Evolutionary conservation across 2,888 invertebrate species (phyloP), one percentile per base, ranked within the genome.

Genomic region (Tetragnatha montana): DNA sequence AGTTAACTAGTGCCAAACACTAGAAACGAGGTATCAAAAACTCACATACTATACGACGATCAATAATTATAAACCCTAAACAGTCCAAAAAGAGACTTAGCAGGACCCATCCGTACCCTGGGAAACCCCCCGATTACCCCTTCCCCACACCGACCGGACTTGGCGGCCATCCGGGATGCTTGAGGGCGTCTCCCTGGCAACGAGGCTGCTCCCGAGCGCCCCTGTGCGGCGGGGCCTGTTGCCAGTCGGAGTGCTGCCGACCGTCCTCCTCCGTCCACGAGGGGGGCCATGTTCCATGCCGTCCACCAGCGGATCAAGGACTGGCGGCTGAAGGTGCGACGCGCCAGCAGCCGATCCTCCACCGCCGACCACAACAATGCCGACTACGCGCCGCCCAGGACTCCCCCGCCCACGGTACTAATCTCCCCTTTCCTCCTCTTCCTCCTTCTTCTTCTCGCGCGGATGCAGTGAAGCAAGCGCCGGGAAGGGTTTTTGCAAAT

Each of bases 301-400:
- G 91, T 91, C 90, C 90, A 90, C 82, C 91, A 90, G 76, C 71
- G 90, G 21, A 91, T 91, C 60, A 91, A 91, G 82, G 90, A 91
- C 80, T 91, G 91, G 91, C 76, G 84, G 50, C 78, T 87, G 49
- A 90, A 88, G 82, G 91, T 91, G 71, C 81, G 90, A n/a, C 73
- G 91, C n/a, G 89, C 89, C 47, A 87, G 89, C 51, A 87, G 89
- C 68, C 80, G 90, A 14, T 90, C 90, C 6, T 90, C 90, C 12
- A 82, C 76, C 69, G 76, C 71, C 60, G 35, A 35, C 35, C 35
- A 35, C 35, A 76, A 70, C 79, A 85, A 85, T 35, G 80, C 85
- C 14, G 87, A 79, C 70, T 90, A 84, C 21, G 14, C 79, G 14
- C 85, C 60, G 8, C 22, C 74, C 12, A 19, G 51, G 50, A 50